phyloP scores from a whole-genome alignment of 1,140 invertebrate species.

The Euglossa dilemma region DNA sequence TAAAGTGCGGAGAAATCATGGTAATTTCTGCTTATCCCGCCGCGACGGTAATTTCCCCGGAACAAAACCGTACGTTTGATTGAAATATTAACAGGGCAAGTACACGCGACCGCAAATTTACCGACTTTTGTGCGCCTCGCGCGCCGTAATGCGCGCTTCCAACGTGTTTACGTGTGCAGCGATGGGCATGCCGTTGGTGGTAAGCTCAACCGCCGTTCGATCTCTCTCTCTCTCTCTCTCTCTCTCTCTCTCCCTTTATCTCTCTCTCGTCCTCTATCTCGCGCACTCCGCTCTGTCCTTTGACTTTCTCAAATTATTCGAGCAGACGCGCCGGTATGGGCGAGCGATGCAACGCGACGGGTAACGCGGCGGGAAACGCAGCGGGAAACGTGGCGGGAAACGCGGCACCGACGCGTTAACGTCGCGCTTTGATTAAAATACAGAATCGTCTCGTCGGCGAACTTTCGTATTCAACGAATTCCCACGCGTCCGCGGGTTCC shows the following conservation, averaged over 20 bases:
- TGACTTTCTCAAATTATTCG: constrained; percentile 41
- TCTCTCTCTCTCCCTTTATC: not conserved
- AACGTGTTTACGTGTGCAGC: not conserved
- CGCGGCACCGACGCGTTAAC: not conserved
- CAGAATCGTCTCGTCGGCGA: constrained; percentile 7
- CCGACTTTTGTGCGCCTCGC: constrained; percentile 30
- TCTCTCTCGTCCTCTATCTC: not conserved
- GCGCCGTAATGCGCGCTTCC: not conserved
- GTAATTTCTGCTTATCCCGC: constrained; percentile 27
- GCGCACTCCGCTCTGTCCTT: not conserved
- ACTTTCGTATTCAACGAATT: constrained; percentile 7
- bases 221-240: not conserved
- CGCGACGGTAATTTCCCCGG: constrained; percentile 24
- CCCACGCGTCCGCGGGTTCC: not conserved
- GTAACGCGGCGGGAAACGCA: not conserved
- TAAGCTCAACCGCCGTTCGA: not conserved
- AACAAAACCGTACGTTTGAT: constrained; percentile 48
- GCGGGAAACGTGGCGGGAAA: not conserved
- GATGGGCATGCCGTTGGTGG: not conserved
- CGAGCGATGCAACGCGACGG: not conserved
- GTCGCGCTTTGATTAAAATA: constrained; percentile 39
- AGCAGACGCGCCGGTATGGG: not conserved
- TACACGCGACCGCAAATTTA: constrained; percentile 45
- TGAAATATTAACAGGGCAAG: constrained; percentile 51
- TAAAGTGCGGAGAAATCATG: constrained; percentile 29